Base-by-base conservation (phyloP, 2,113 vertebrate species). In the Cepphus grylle region DNA sequence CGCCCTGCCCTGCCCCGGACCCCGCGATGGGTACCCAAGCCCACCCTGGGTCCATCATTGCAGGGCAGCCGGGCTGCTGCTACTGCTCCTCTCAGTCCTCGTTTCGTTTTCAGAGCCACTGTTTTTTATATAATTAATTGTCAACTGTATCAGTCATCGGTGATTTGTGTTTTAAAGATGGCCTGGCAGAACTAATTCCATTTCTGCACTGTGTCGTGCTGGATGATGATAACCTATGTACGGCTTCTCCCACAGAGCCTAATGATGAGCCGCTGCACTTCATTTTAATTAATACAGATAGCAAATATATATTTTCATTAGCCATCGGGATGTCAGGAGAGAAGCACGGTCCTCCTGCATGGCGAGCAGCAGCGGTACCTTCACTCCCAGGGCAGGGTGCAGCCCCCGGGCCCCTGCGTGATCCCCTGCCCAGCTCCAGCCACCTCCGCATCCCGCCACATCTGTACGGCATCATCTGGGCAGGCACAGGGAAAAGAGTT, bases 261-360 rank as follows among this genome's bases (percentile, higher is more conserved):
- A 70, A 42, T 27, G 73, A 96, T 0, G 38, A 97, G 95, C 67
- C 8, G 5, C 67, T 38, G 70, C 88, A 47, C 92, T 96, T 97
- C 90, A 72, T 71, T 95, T 90, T 96, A 96, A 97, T 97, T 97
- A 98, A 97, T 79, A 93, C 79, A 47, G 96, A 90, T 86, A 97
- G 74, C 56, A 88, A 84, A 92, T 91, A 21, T 67, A 50, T 67
- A 50, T 93, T 98, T 96, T 85, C 89, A 94, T 96, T 95, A 92
- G 88, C 89, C 53, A 15, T 62, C 52, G 49, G 84, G 29, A 59
- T 22, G 92, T 34, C 84, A 65, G 70, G 61, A 61, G 29, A 62
- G 95, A 62, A 86, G 81, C 74, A 38, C 3, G 8, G 71, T 58
- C 52, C 62, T 65, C 45, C 61, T 56, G 62, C 89, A 10, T 3